Conservation (phyloP, 2,888 invertebrate species). For the Cephus runcator region DNA sequence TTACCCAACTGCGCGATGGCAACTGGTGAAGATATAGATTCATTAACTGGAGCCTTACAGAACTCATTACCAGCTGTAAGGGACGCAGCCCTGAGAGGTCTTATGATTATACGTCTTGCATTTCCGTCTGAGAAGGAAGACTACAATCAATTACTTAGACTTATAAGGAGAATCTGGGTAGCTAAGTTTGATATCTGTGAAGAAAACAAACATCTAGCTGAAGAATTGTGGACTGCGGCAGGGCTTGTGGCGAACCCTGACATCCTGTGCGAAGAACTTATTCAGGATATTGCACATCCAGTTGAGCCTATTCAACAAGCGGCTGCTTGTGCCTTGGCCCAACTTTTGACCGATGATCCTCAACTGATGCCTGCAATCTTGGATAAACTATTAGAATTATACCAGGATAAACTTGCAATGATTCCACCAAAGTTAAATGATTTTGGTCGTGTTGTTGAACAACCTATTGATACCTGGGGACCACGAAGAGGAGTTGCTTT, state of each 20-base stretch:
- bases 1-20: slow-evolving; percentile 73
- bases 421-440: slow-evolving; percentile 89
- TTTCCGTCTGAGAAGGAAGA: slow-evolving; percentile 73
- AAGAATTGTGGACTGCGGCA: slow-evolving; percentile 72
- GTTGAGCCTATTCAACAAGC: slow-evolving; percentile 86
- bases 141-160: slow-evolving; percentile 70
- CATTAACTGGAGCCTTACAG: slow-evolving; percentile 79
- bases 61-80: slow-evolving; percentile 77
- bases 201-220: slow-evolving; percentile 76
- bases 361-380: slow-evolving; percentile 71
- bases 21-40: slow-evolving; percentile 77
- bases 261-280: slow-evolving; percentile 69
- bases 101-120: slow-evolving; percentile 73
- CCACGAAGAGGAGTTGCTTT: slow-evolving; percentile 90
- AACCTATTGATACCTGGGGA: slow-evolving; percentile 90
- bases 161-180: slow-evolving; percentile 83
- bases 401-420: slow-evolving; percentile 80
- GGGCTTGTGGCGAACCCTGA: slow-evolving; percentile 68
- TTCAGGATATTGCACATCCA: slow-evolving; percentile 81
- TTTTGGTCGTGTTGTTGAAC: slow-evolving; percentile 89
- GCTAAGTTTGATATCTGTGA: slow-evolving; percentile 83
- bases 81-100: slow-evolving; percentile 82
- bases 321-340: slow-evolving; percentile 82
- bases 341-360: slow-evolving; percentile 71
- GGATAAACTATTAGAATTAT: slow-evolving; percentile 76